Evolutionary conservation across 2,797 vertebrate species (phyloP).

Genomic region (Scomberomorus guttatus): DNA sequence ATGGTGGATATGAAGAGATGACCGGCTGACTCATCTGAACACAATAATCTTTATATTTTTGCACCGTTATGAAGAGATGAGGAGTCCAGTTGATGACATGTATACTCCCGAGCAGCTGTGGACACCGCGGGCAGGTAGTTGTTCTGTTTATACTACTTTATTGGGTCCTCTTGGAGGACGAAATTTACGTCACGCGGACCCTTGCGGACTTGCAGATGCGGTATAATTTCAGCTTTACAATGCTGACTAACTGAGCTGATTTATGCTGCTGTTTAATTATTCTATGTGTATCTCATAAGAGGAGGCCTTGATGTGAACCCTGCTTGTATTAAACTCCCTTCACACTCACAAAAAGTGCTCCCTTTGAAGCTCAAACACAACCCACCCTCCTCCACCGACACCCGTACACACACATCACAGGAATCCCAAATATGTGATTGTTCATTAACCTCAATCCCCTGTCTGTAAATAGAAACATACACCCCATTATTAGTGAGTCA

Average conservation of each 20-base stretch:
- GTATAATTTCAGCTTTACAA: no score
- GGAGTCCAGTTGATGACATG: not conserved
- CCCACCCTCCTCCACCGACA: slow-evolving; percentile 1
- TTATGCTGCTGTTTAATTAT: slow-evolving; percentile 18
- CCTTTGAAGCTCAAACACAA: slow-evolving; percentile 38
- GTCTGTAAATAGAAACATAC: slow-evolving; percentile 70
- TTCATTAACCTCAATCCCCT: slow-evolving; percentile 80
- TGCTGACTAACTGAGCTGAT: not conserved
- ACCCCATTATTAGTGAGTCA: slow-evolving; percentile 47
- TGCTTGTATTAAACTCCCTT: slow-evolving; percentile 33
- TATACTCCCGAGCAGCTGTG: no score
- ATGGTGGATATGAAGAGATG: not conserved
- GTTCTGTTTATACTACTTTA: no score
- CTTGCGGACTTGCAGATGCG: no score
- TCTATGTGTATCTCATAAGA: slow-evolving; percentile 14
- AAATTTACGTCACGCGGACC: no score
- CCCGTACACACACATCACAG: slow-evolving; percentile 48
- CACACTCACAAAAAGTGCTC: slow-evolving; percentile 12
- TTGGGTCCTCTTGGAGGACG: no score
- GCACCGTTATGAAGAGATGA: not conserved
- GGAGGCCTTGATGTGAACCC: slow-evolving; percentile 12
- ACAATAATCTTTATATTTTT: not conserved
- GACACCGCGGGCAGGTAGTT: no score
- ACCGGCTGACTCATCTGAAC: not conserved
- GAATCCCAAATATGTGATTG: slow-evolving; percentile 74